These are phyloP conservation scores for Aethes cnicana DNA, from an alignment of 2,888 invertebrate species.

Conservation along the genomic window DNA sequence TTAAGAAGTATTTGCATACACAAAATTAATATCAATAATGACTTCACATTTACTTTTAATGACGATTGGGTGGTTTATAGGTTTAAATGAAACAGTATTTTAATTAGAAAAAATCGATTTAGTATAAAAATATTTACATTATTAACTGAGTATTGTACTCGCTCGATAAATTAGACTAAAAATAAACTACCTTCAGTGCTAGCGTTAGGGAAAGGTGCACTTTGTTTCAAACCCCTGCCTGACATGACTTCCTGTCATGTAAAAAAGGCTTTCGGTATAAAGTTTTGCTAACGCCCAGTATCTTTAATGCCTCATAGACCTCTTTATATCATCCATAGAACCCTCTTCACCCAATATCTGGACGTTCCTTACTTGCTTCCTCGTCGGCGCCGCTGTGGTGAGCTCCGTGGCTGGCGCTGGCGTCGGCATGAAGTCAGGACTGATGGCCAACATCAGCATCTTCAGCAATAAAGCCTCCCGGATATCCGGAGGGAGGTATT, in stretches of 20 bases:
- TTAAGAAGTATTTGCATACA: no score
- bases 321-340: slow-evolving; percentile 59
- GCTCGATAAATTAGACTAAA: slow-evolving; percentile 46
- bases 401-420: slow-evolving; percentile 68
- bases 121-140: slow-evolving; percentile 65
- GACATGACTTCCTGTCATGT: no score
- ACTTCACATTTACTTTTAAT: no score
- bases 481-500: slow-evolving; percentile 86
- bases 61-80: no score
- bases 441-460: slow-evolving; percentile 88
- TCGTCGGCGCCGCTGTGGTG: slow-evolving; percentile 75
- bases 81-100: slow-evolving; percentile 20
- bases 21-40: no score
- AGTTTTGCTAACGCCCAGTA: not conserved
- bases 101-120: slow-evolving; percentile 33
- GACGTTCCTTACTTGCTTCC: slow-evolving; percentile 86
- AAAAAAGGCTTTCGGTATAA: no score
- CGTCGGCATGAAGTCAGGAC: slow-evolving; percentile 80
- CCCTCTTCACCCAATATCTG: slow-evolving; percentile 87
- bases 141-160: slow-evolving; percentile 55
- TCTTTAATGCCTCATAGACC: slow-evolving; percentile 57
- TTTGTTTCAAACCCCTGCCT: no score
- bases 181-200: slow-evolving; percentile 24
- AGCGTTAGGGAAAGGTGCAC: slow-evolving; percentile 17
- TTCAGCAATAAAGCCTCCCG: slow-evolving; percentile 87